These are phyloP conservation scores for Amblyopsis hoosieri DNA, from an alignment of 2,797 vertebrate genomes.

Conservation along the genomic window DNA sequence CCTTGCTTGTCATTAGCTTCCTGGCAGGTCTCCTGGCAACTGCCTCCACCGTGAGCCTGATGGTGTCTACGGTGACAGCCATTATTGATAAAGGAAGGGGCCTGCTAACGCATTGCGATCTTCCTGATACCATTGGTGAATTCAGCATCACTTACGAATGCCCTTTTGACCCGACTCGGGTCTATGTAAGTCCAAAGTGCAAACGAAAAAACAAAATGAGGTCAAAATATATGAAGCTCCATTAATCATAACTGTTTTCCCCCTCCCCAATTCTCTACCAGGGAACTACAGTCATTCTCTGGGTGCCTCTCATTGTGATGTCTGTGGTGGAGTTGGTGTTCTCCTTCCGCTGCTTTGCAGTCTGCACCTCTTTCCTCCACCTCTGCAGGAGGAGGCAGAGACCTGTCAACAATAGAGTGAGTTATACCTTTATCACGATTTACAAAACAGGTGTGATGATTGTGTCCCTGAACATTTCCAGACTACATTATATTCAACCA, in stretches of 20 bases:
- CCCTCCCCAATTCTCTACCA: constrained; percentile 45
- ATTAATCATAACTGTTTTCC: background rate
- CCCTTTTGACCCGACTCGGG: constrained; percentile 89
- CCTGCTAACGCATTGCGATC: constrained; percentile 78
- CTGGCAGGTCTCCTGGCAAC: constrained; percentile 77
- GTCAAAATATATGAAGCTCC: too few species aligned
- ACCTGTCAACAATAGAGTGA: constrained; percentile 57
- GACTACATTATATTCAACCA: background rate
- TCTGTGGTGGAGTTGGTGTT: constrained; percentile 78
- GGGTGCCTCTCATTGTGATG: constrained; percentile 83
- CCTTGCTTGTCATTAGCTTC: constrained; percentile 79
- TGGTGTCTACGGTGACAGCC: constrained; percentile 74
- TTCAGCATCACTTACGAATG: constrained; percentile 80
- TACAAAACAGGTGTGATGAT: background rate
- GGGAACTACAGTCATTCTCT: constrained; percentile 88
- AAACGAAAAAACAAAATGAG: background rate
- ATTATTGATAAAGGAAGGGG: constrained; percentile 73
- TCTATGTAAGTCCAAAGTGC: constrained; percentile 81
- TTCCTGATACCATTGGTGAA: constrained; percentile 19
- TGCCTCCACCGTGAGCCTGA: constrained; percentile 77
- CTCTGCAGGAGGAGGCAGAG: constrained; percentile 65
- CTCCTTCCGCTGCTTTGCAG: constrained; percentile 80
- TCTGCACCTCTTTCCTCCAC: constrained; percentile 73
- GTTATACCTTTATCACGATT: background rate
- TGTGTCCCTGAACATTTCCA: background rate